Conservation (phyloP, 53 echinoderm and acorn worm species). For the Echinarachnius parma region DNA sequence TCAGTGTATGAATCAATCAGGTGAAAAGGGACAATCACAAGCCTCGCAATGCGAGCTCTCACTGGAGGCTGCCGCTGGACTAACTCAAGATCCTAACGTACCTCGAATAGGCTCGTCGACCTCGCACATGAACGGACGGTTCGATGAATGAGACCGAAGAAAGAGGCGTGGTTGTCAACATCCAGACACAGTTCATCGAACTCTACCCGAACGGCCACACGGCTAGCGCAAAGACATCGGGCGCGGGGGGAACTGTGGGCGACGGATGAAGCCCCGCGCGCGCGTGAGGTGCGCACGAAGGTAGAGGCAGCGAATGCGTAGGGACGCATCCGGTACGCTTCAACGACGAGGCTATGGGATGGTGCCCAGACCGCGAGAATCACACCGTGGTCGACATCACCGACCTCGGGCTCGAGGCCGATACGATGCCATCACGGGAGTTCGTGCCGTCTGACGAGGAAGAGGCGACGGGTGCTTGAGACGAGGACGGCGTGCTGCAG, state of each 20-base stretch:
- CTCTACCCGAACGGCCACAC: not conserved
- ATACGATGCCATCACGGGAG: slow-evolving; percentile 20
- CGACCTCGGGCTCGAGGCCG: slow-evolving; percentile 18
- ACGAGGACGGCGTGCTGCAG: slow-evolving; percentile 29
- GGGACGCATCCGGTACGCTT: not conserved
- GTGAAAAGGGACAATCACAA: not conserved
- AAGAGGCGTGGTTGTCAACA: not conserved
- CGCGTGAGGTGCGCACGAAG: no score
- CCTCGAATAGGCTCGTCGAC: not conserved
- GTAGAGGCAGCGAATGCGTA: no score
- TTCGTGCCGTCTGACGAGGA: slow-evolving; percentile 24
- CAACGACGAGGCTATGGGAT: not conserved
- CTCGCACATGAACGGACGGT: not conserved
- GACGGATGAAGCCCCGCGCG: not conserved
- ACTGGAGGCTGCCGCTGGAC: not conserved
- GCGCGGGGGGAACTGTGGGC: slow-evolving; percentile 2
- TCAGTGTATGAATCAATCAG: no score
- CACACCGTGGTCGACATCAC: slow-evolving; percentile 32
- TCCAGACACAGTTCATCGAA: not conserved
- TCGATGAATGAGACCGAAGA: not conserved
- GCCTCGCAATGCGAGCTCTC: not conserved
- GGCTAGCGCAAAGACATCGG: not conserved
- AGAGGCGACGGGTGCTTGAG: slow-evolving; percentile 23
- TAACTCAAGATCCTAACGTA: not conserved
- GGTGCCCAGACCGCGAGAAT: not conserved